Conservation (phyloP, 2,888 invertebrate genomes). For the Stegana nigrithorax region DNA sequence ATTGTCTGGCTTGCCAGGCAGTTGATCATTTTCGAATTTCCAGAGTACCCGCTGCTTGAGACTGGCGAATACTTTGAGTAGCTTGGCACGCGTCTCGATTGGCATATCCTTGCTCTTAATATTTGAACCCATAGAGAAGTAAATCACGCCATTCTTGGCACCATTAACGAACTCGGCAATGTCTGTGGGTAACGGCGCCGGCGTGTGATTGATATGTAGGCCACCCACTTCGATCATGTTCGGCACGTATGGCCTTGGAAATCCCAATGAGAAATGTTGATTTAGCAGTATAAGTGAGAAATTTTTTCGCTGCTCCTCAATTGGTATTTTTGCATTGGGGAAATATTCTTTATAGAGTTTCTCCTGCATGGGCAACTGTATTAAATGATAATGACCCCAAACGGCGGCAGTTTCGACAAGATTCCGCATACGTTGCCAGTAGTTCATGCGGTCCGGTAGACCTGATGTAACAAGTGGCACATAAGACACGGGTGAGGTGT, state of each 20-base stretch:
- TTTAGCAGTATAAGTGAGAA: constrained; percentile 62
- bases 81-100: constrained; percentile 36
- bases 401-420: constrained; percentile 43
- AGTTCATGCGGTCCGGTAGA: constrained; percentile 63
- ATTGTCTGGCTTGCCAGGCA: constrained; percentile 58
- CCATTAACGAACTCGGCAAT: constrained; percentile 64
- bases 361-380: constrained; percentile 46
- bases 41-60: constrained; percentile 63
- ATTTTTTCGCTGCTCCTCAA: constrained; percentile 46
- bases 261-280: constrained; percentile 57
- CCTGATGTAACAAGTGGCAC: constrained; percentile 41
- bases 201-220: constrained; percentile 54
- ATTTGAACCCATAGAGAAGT: constrained; percentile 69
- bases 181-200: constrained; percentile 53
- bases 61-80: constrained; percentile 39
- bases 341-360: constrained; percentile 44
- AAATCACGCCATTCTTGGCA: constrained; percentile 66
- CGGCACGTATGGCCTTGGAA: constrained; percentile 58
- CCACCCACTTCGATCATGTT: constrained; percentile 67
- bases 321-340: constrained; percentile 40
- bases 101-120: constrained; percentile 54
- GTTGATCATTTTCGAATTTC: constrained; percentile 66
- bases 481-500: constrained; percentile 52
- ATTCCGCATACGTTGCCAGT: constrained; percentile 59
- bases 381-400: constrained; percentile 42